Evolutionary conservation across 2,888 invertebrate species (phyloP), one percentile per base, ranked within the genome.

Genomic region (Teleiodes luculella): DNA sequence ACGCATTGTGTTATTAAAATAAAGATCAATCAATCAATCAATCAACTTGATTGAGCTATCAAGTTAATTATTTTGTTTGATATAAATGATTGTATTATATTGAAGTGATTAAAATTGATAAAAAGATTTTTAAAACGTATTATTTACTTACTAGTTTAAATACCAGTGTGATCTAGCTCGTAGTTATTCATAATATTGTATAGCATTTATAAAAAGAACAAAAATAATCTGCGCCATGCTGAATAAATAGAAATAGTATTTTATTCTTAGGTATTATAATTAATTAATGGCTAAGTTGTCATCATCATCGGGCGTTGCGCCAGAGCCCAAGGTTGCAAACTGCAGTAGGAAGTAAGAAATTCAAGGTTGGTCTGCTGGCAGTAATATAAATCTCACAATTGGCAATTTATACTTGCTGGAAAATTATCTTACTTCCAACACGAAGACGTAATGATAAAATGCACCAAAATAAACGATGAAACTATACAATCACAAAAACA

Each of bases 281-380:
- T 60, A 70, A 66, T 70, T 67, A 24, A 49, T 36, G n/a, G n/a
- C 49, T 49, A 13, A 6, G 39, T 28, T 36, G 37, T 16, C 24
- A n/a, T 65, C 72, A 66, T 72, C 72, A 70, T 69, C 73, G 75
- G 74, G 76, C 74, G 69, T 71, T 72, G 72, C 72, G 74, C 74
- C 66, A 75, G 72, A 76, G 71, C 66, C 71, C 82, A 83, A 85
- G 83, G 84, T 78, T 76, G 77, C 78, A 79, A 74, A 79, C 78
- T 81, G 76, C 76, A 83, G 67, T 74, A 86, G 86, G 86, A 86
- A 86, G 83, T 82, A 68, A 62, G 61, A 56, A n/a, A 72, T 61
- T 65, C 83, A 85, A 86, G 85, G 83, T 71, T 74, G 62, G 56
- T 55, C 70, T 68, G 67, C 65, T 24, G 57, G 58, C 67, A 70